Evolutionary conservation across 2,113 vertebrate genomes (phyloP).

Genomic region (Brachyhypopomus occidentalis): DNA sequence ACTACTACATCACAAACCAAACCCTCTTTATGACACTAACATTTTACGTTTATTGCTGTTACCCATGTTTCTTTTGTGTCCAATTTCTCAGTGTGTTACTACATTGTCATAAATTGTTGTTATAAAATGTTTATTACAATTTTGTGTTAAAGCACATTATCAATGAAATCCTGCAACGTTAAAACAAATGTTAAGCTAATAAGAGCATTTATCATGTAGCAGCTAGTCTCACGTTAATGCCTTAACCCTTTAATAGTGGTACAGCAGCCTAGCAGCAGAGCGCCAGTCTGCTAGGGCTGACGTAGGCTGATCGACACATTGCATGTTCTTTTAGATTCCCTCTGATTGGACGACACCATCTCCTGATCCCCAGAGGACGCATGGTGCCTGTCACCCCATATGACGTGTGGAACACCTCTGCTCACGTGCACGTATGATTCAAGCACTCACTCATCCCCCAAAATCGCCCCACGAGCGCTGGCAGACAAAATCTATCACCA

Average conservation of each 20-base stretch:
- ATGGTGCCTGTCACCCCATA: conserved; percentile 51
- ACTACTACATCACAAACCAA: neutral
- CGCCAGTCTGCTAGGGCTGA: conserved; percentile 2
- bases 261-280: conserved; percentile 3
- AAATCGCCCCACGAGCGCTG: neutral
- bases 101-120: neutral
- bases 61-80: too few relatives aligned
- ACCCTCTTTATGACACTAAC: too few relatives aligned
- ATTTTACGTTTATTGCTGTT: too few relatives aligned
- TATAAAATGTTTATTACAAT: too few relatives aligned
- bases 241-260: conserved; percentile 22
- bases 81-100: neutral
- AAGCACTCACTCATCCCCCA: neutral
- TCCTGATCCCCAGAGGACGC: conserved; percentile 43
- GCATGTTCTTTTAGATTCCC: conserved; percentile 30
- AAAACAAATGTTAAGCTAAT: neutral
- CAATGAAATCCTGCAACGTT: neutral
- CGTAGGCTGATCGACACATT: conserved; percentile 39
- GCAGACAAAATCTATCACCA: conserved; percentile 30
- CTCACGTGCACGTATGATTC: conserved; percentile 11
- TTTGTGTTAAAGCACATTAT: neutral
- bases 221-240: neutral
- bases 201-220: too few relatives aligned
- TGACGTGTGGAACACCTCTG: conserved; percentile 43
- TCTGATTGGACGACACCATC: conserved; percentile 51